A percentile compares a stretch with the other conserved stretches of the same genome.
phyloP scores from a whole-genome alignment of 2,888 invertebrate genomes.

The Desoria tigrina region DNA sequence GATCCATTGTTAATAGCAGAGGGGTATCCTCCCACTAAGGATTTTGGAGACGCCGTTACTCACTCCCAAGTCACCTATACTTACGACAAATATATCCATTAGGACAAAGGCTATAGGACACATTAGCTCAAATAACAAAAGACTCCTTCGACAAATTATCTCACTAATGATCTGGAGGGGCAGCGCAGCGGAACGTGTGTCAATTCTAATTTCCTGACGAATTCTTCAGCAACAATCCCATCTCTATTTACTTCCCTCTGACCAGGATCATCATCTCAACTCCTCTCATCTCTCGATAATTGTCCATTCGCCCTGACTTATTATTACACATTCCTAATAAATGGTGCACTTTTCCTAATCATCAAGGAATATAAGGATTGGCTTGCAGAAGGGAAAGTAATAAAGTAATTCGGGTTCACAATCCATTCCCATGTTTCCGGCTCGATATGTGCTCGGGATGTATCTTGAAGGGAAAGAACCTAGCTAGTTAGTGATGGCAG shows the following conservation, averaged over 20 bases:
- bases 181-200: slow-evolving; percentile 24
- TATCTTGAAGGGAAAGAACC: too few relatives aligned
- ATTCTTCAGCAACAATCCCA: slow-evolving; percentile 25
- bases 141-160: slow-evolving; percentile 10
- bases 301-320: background rate
- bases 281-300: slow-evolving; percentile 5
- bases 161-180: slow-evolving; percentile 33
- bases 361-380: too few relatives aligned
- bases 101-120: background rate
- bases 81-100: too few relatives aligned
- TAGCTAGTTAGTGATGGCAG: too few relatives aligned
- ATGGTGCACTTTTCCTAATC: background rate
- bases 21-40: too few relatives aligned
- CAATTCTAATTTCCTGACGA: slow-evolving; percentile 32
- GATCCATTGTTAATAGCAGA: too few relatives aligned
- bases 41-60: too few relatives aligned
- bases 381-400: too few relatives aligned
- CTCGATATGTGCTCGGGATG: too few relatives aligned
- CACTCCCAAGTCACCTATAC: too few relatives aligned
- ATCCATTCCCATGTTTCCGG: too few relatives aligned
- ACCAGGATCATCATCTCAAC: slow-evolving; percentile 5
- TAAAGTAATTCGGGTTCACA: too few relatives aligned
- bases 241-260: slow-evolving; percentile 2
- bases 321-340: slow-evolving; percentile 2
- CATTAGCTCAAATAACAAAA: slow-evolving; percentile 8